Evolutionary conservation across 2,113 vertebrate genomes (phyloP), one percentile per base, ranked within the genome.

Genomic region (Amphilophus citrinellus): DNA sequence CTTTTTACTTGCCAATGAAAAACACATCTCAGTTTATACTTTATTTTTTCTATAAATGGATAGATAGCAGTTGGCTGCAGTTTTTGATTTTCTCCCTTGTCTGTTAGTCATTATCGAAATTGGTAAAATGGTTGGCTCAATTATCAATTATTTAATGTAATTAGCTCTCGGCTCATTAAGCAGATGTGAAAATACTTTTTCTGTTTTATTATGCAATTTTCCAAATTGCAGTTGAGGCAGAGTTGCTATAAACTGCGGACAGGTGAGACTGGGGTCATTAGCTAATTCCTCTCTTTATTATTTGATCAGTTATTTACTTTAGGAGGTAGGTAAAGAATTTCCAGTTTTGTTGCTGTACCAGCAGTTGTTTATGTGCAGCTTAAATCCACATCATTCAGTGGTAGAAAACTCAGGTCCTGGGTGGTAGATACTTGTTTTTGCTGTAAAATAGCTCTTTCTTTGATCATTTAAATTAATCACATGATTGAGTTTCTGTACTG

Each of bases 91-190:
- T 77, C 81, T 58, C 53, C 37, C 87, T 78, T 91, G 94, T 95
- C 96, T 97, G 96, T 97, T 97, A 96, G 96, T 96, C 95, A 96
- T 97, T 98, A 96, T 86, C 96, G 95, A 96, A 97, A 98, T 98
- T 98, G 97, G 96, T 96, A 94, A 95, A 97, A 96, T 95, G 95
- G 94, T 92, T 91, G 76, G 88, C 93, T 94, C 94, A 96, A 96
- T 97, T 98, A 97, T 96, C 97, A 97, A 97, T 97, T 96, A 97
- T 96, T 97, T 96, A 95, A 96, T 94, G 88, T 95, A 97, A 97
- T 97, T 97, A 97, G 93, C 94, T 88, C 91, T 63, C 87, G 37
- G 94, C 92, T 93, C 94, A 95, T 92, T 94, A 96, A 90, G 94
- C 93, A 86, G 95, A 96, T 95, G 93, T 95, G 90, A 96, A 96